phyloP scores from a whole-genome alignment of 2,888 invertebrate species.

The Hypena proboscidalis region DNA sequence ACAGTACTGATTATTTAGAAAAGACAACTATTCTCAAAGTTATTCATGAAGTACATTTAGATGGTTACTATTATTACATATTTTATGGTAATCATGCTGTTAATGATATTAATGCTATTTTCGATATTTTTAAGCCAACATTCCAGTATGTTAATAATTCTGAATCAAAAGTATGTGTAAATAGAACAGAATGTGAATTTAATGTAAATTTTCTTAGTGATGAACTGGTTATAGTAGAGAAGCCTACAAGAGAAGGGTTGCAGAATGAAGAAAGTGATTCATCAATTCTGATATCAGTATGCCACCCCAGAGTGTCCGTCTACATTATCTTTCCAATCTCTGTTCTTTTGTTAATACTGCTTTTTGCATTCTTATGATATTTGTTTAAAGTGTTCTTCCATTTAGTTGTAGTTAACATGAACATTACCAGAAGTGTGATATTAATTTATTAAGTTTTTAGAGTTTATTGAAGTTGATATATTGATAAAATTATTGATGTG shows the following conservation, averaged over 20 bases:
- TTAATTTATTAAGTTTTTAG: slow-evolving; percentile 70
- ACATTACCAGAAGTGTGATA: slow-evolving; percentile 81
- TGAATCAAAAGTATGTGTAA: slow-evolving; percentile 88
- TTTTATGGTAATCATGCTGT: slow-evolving; percentile 94
- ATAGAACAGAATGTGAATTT: slow-evolving; percentile 91
- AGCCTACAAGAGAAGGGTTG: slow-evolving; percentile 92
- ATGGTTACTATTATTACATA: slow-evolving; percentile 95
- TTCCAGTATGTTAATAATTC: slow-evolving; percentile 90
- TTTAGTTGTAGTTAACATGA: slow-evolving; percentile 68
- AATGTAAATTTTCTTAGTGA: slow-evolving; percentile 89
- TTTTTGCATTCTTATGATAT: slow-evolving; percentile 92
- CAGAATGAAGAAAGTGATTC: slow-evolving; percentile 91
- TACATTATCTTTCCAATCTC: slow-evolving; percentile 93
- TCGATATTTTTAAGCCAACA: slow-evolving; percentile 94
- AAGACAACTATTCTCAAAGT: slow-evolving; percentile 87
- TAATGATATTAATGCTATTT: slow-evolving; percentile 93
- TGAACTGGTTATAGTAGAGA: slow-evolving; percentile 93
- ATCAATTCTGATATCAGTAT: slow-evolving; percentile 90
- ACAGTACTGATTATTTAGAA: slow-evolving; percentile 88
- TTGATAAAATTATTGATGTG: slow-evolving; percentile 25
- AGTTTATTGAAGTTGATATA: slow-evolving; percentile 31
- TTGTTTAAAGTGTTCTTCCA: slow-evolving; percentile 61
- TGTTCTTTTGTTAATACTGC: slow-evolving; percentile 90
- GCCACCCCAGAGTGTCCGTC: slow-evolving; percentile 91
- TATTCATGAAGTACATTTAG: slow-evolving; percentile 89